Evolutionary conservation across 2,797 vertebrate species (phyloP).

Genomic region (Lates japonicus): DNA sequence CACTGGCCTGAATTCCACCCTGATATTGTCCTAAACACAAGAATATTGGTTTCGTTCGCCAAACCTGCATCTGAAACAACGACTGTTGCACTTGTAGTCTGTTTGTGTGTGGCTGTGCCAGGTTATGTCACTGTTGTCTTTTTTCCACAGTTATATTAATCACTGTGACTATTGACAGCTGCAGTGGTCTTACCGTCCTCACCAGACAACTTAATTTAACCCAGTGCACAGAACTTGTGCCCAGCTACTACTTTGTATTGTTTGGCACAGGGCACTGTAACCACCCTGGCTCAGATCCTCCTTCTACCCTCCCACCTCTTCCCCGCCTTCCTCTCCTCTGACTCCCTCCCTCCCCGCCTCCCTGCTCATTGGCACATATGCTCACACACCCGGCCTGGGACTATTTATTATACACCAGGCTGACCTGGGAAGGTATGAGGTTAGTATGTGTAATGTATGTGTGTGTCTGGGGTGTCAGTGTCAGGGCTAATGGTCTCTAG

Average conservation of each 20-base stretch:
- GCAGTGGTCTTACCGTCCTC: slow-evolving; percentile 76
- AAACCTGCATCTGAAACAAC: slow-evolving; percentile 38
- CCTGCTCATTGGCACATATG: slow-evolving; percentile 88
- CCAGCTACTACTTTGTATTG: slow-evolving; percentile 85
- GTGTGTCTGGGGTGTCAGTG: slow-evolving; percentile 80
- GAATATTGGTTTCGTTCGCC: slow-evolving; percentile 45
- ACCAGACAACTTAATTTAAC: slow-evolving; percentile 83
- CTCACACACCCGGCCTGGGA: slow-evolving; percentile 93
- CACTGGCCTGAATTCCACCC: slow-evolving; percentile 73
- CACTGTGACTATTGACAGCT: slow-evolving; percentile 78
- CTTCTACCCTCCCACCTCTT: slow-evolving; percentile 74
- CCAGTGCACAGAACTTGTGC: slow-evolving; percentile 82
- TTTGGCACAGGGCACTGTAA: slow-evolving; percentile 84
- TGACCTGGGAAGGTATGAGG: no score
- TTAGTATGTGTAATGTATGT: no score
- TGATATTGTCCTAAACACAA: slow-evolving; percentile 74
- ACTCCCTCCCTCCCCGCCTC: slow-evolving; percentile 65
- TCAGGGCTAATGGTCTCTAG: slow-evolving; percentile 83
- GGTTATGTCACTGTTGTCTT: slow-evolving; percentile 54
- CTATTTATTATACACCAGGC: no score
- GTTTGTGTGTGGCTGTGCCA: slow-evolving; percentile 35
- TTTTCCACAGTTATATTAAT: slow-evolving; percentile 72
- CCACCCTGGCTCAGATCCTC: slow-evolving; percentile 83
- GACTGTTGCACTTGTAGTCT: slow-evolving; percentile 33
- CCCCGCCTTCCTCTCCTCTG: slow-evolving; percentile 63